Percentiles rank a stretch among this genome's conserved stretches.
Evolutionary conservation across 1,140 invertebrate species (phyloP).

Genomic region (Sitophilus oryzae): DNA sequence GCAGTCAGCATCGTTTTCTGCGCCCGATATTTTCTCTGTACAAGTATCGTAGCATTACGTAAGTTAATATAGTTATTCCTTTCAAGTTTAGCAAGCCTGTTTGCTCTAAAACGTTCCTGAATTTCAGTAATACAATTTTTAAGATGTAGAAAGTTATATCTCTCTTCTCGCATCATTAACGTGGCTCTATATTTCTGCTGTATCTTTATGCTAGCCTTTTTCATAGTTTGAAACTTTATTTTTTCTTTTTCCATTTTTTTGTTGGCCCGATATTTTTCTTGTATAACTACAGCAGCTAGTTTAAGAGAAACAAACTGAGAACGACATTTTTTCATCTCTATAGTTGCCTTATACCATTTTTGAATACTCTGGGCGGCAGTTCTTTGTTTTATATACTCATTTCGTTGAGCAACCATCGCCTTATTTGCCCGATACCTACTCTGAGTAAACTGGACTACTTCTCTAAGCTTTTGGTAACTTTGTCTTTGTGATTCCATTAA

Average conservation of each 20-base stretch:
- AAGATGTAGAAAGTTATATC: background rate
- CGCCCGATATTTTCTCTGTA: background rate
- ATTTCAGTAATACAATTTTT: background rate
- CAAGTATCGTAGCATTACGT: background rate
- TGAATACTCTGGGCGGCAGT: constrained; percentile 38
- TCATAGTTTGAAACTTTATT: background rate
- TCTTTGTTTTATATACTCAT: constrained; percentile 35
- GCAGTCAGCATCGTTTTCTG: background rate
- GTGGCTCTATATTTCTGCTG: constrained; percentile 9
- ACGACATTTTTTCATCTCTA: constrained; percentile 30
- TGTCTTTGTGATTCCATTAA: constrained; percentile 40
- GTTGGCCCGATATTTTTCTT: constrained; percentile 41
- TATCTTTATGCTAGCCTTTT: background rate
- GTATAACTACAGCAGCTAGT: constrained; percentile 39
- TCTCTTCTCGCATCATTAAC: background rate
- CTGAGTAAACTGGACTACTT: constrained; percentile 46
- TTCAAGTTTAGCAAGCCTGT: background rate
- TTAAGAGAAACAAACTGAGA: constrained; percentile 32
- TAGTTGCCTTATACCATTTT: constrained; percentile 33
- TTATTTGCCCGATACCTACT: constrained; percentile 42
- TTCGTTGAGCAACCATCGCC: constrained; percentile 23
- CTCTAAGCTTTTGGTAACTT: constrained; percentile 43
- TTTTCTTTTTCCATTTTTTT: constrained; percentile 31
- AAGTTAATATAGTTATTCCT: background rate
- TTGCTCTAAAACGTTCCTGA: background rate